These are phyloP conservation scores for Hyles lineata DNA, from an alignment of 2,888 invertebrate species.

Conservation along the genomic window DNA sequence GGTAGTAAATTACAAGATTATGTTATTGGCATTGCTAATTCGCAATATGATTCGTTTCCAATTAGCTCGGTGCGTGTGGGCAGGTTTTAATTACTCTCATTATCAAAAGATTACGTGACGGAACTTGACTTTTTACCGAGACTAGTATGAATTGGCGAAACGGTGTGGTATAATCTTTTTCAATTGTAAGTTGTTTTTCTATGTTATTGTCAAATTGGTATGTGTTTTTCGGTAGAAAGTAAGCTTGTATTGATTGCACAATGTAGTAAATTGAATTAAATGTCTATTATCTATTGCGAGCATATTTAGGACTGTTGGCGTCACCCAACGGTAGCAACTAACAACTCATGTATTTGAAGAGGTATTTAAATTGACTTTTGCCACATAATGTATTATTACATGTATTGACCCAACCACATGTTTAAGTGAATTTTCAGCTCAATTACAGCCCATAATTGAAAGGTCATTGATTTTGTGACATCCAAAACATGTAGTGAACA, in stretches of 20 bases:
- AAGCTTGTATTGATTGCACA: not conserved
- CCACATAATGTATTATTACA: no score
- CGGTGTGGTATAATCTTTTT: not conserved
- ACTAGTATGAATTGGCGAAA: constrained; percentile 18
- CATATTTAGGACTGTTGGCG: no score
- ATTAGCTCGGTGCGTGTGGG: constrained; percentile 20
- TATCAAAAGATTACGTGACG: constrained; percentile 29
- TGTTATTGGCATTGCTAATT: constrained; percentile 26
- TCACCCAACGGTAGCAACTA: no score
- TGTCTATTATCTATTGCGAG: no score
- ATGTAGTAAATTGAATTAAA: not conserved
- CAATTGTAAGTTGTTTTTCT: not conserved
- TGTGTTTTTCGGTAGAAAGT: not conserved
- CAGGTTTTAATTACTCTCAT: constrained; percentile 30
- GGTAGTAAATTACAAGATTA: constrained; percentile 25
- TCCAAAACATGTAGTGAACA: not conserved
- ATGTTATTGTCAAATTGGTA: not conserved
- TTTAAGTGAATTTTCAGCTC: no score
- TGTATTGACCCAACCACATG: no score
- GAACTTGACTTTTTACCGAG: constrained; percentile 11
- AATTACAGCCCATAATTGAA: no score
- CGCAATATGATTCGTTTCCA: constrained; percentile 21
- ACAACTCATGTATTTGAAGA: no score
- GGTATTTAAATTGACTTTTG: no score
- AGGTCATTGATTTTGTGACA: not conserved